Percentiles rank a stretch among this genome's conserved stretches.
These are phyloP conservation scores for Diarsia mendica DNA, from an alignment of 2,888 invertebrate species.

Conservation along the genomic window DNA sequence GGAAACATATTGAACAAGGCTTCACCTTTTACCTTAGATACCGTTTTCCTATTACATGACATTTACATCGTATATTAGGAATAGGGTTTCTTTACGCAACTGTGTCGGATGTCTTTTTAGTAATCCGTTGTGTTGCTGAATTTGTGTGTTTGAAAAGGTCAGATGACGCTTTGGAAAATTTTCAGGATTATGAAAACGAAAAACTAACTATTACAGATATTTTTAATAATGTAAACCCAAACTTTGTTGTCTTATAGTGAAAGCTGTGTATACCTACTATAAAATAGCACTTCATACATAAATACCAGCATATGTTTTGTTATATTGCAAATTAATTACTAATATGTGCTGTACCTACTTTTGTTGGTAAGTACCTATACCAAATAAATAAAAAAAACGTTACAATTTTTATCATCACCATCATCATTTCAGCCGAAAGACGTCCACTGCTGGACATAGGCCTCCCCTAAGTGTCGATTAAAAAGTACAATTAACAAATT, in stretches of 20 bases:
- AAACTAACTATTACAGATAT: not conserved
- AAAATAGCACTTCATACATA: no score
- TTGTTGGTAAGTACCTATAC: no score
- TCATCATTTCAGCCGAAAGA: no score
- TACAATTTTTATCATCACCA: no score
- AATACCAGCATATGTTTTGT: no score
- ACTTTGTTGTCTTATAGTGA: not conserved
- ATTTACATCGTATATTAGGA: slow-evolving; percentile 51
- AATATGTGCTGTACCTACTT: no score
- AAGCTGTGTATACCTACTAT: no score
- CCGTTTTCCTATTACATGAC: slow-evolving; percentile 38
- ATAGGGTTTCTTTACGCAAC: slow-evolving; percentile 39
- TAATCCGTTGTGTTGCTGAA: not conserved
- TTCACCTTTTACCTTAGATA: slow-evolving; percentile 47
- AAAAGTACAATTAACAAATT: no score
- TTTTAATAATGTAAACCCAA: not conserved
- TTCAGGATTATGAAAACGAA: not conserved
- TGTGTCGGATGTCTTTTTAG: slow-evolving; percentile 1
- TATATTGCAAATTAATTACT: no score
- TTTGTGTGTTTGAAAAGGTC: not conserved
- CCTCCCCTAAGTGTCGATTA: no score
- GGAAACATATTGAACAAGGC: slow-evolving; percentile 46
- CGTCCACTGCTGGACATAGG: no score
- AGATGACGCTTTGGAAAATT: not conserved
- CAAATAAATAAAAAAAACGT: no score